These are phyloP conservation scores for Motacilla alba DNA, from an alignment of 2,113 vertebrate genomes.

Conservation along the genomic window DNA sequence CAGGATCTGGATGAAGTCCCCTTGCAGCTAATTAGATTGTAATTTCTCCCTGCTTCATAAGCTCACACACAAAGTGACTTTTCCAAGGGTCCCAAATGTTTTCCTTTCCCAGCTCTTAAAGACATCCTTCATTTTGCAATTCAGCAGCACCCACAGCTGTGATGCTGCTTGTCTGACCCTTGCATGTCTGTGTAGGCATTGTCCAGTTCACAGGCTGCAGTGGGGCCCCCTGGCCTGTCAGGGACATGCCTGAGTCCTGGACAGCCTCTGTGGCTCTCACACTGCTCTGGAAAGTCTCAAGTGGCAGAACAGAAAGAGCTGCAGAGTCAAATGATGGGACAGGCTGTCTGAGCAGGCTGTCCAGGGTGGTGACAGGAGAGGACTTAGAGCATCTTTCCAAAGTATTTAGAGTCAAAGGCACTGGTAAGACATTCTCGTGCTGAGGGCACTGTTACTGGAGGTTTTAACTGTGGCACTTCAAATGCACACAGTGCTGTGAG, in stretches of 20 bases:
- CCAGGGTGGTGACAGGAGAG: neutral
- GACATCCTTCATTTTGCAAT: neutral
- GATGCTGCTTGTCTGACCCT: neutral
- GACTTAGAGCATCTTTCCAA: neutral
- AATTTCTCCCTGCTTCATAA: neutral
- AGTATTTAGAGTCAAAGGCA: neutral
- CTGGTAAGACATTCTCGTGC: neutral
- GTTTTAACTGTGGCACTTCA: neutral
- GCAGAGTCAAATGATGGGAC: accelerated
- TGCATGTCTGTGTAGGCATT: neutral
- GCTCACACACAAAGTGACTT: neutral
- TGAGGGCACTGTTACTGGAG: neutral
- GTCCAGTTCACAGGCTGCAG: neutral
- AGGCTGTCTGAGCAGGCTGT: neutral
- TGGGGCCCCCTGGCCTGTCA: accelerated
- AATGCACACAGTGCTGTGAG: neutral
- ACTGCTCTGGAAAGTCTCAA: accelerated
- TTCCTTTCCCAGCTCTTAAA: neutral
- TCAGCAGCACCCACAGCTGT: neutral
- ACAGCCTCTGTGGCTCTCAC: neutral
- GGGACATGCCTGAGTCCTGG: neutral
- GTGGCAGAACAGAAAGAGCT: neutral
- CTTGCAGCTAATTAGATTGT: neutral
- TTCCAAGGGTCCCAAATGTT: neutral
- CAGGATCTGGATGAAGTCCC: neutral